Evolutionary conservation across 2,888 invertebrate species (phyloP).

Genomic region (Anorthoa munda): DNA sequence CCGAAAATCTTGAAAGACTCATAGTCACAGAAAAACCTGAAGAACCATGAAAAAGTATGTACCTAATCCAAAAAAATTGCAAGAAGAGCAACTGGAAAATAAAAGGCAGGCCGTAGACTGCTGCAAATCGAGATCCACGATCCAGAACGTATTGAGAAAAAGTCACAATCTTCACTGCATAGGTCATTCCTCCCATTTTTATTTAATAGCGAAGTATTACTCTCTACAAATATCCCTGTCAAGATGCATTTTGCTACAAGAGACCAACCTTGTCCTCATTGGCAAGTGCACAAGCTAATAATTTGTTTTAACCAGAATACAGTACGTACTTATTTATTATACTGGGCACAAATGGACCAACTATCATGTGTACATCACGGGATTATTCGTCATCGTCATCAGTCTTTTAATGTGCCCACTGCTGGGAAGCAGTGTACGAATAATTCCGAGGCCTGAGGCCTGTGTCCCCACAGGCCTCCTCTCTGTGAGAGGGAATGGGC

Average conservation of each 20-base stretch:
- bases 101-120: too few species aligned
- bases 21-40: too few species aligned
- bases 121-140: neutral
- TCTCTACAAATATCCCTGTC: conserved; percentile 23
- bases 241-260: conserved; percentile 40
- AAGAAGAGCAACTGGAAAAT: neutral
- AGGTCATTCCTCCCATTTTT: neutral
- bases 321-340: conserved; percentile 16
- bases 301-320: conserved; percentile 35
- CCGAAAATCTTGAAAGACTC: neutral
- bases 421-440: too few species aligned
- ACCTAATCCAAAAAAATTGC: too few species aligned
- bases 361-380: conserved; percentile 10
- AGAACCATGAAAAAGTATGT: too few species aligned
- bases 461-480: too few species aligned
- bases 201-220: neutral
- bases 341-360: conserved; percentile 2
- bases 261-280: conserved; percentile 39
- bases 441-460: too few species aligned
- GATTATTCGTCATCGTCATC: too few species aligned
- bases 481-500: too few species aligned
- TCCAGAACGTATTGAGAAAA: neutral
- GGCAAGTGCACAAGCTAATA: conserved; percentile 24
- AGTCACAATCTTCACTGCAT: neutral
- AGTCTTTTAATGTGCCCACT: too few species aligned